Conservation (phyloP, 2,888 invertebrate species). For the Hermaeophaga mercurialis region DNA sequence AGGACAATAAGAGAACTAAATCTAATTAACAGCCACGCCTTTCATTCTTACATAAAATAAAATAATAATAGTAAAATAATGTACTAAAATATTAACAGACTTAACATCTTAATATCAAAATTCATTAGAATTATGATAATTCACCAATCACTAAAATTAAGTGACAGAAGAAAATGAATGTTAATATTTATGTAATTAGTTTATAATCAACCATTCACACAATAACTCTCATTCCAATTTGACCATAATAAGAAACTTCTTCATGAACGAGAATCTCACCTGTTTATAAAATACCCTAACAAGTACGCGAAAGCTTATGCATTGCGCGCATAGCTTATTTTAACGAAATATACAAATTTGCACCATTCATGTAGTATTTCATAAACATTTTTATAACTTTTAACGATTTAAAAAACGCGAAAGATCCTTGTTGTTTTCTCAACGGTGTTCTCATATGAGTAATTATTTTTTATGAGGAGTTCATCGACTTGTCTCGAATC, state of each 20-base stretch:
- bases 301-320: constrained; percentile 57
- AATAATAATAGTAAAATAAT: too few species aligned
- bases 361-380: constrained; percentile 25
- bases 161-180: too few species aligned
- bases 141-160: too few species aligned
- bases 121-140: too few species aligned
- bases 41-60: constrained; percentile 8
- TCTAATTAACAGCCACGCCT: not conserved
- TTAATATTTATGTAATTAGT: too few species aligned
- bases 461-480: constrained; percentile 54
- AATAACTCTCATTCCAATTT: not conserved
- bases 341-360: constrained; percentile 18
- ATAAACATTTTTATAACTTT: constrained; percentile 27
- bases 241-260: constrained; percentile 24
- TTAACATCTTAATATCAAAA: too few species aligned
- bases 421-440: constrained; percentile 44
- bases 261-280: constrained; percentile 53
- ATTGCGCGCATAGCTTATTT: constrained; percentile 58
- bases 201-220: not conserved
- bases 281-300: constrained; percentile 52
- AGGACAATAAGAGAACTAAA: not conserved
- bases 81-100: too few species aligned
- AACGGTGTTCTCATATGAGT: constrained; percentile 54
- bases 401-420: constrained; percentile 46
- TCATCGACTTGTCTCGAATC: constrained; percentile 53